Evolutionary conservation across 2,113 vertebrate genomes (phyloP), one percentile per base, ranked within the genome.

Genomic region (Bambusicola thoracicus): DNA sequence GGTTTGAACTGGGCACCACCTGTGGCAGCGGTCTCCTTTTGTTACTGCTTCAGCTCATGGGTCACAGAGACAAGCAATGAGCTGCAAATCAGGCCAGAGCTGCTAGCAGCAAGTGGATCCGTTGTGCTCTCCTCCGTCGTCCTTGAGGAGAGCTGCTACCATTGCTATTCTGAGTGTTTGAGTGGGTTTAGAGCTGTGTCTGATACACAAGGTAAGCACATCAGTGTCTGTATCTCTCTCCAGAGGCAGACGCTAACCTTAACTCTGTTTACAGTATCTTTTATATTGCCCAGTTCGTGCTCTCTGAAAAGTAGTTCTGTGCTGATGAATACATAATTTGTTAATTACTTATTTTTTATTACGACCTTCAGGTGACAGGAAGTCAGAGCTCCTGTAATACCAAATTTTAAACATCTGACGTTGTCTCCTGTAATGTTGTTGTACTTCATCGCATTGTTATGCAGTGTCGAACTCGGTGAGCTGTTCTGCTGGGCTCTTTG

Each of bases 401-500:
- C 8, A 6, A 29, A 29, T n/a, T 51, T 65, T 70, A 53, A 51
- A 14, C 18, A 69, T 81, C 40, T 90, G 68, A 85, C n/a, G 2
- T 58, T 18, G 87, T 72, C 48, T 85, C 14, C 40, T 68, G 76
- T 78, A 53, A 93, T 83, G 63, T 79, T 69, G 4, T 6, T 73
- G 51, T 70, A 30, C 65, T 61, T 95, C 87, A 96, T 85, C 63
- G 56, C 93, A 88, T 96, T 94, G 80, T 91, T 96, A 92, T 94
- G 90, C 58, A 24, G 73, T 94, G 92, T 86, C 95, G 96, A 67
- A 91, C 61, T 85, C 68, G 21, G 22, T 40, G 7, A 67, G 65
- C 41, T 89, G 2, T 81, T 74, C 68, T 74, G 66, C 76, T 59
- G 20, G 69, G 36, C 85, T 93, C 0, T 40, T 65, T 73, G 49